Base-by-base conservation (phyloP, 2,797 vertebrate genomes). In the Danio tinwini region DNA sequence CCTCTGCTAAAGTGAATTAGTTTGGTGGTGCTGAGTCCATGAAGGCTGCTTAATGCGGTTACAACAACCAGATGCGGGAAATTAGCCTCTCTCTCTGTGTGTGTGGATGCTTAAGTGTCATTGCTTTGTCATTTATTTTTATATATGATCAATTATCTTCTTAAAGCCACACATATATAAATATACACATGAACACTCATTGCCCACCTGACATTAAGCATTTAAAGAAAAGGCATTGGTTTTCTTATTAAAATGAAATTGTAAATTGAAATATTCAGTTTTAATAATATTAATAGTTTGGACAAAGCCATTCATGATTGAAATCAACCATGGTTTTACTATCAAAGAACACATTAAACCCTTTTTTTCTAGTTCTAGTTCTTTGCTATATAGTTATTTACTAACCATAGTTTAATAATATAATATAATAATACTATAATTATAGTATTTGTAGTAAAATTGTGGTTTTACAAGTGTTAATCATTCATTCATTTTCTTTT, bases 1-100 rank as follows among this genome's bases (percentile, higher is more conserved):
- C 61, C 45, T 72, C 62, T 61, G 45, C 56, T 37, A 82, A 82
- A 82, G 62, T 62, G 69, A 82, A 82, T 78, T 82, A 79, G 45
- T 45, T 64, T 45, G 65, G 55, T 74, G 52, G 70, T 74, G 17
- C 70, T 78, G 49, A 68, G 70, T 62, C 55, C 50, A 47, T 49
- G 56, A 74, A 74, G 58, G 42, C 45, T 59, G 70, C 16, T 63
- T 74, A 78, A 74, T 69, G 19, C 44, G 29, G 72, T 82, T 82
- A 74, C n/a, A 53, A 3, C 40, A 52, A 52, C 62, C 81, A 82
- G 69, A 72, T 68, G 75, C 44, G 56, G 70, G 53, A 39, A 65
- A 82, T 74, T 56, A 74, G 47, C 42, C 39, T 29, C 44, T 61
- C 44, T 61, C 14, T 65, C 16, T 52, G 39, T 47, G 47, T 56